A percentile compares a stretch with the other conserved stretches of the same genome.
Evolutionary conservation across 2,113 vertebrate genomes (phyloP).

Genomic region (Pomatostomus ruficeps): DNA sequence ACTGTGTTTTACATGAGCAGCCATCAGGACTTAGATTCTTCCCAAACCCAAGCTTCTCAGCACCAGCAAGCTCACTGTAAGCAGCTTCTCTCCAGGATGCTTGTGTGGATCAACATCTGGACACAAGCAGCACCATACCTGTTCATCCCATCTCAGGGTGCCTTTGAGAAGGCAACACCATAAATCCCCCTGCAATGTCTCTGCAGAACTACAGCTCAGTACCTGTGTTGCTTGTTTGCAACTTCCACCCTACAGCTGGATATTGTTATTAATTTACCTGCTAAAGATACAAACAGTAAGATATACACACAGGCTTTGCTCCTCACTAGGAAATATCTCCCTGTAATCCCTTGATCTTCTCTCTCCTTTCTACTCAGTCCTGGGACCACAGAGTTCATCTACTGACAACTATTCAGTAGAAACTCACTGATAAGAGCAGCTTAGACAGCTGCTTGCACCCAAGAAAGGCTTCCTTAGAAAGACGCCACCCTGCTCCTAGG

Average conservation of each 20-base stretch:
- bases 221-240: background rate
- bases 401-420: background rate
- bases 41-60: background rate
- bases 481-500: background rate
- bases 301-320: background rate
- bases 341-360: background rate
- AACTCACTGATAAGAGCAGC: background rate
- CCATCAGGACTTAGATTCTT: background rate
- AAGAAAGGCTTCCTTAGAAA: background rate
- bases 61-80: background rate
- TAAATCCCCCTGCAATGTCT: background rate
- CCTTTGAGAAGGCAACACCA: background rate
- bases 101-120: background rate
- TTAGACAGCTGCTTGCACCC: background rate
- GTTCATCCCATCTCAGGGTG: background rate
- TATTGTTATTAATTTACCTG: background rate
- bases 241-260: background rate
- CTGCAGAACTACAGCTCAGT: background rate
- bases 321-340: background rate
- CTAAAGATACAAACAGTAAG: background rate
- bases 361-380: background rate
- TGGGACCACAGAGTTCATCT: background rate
- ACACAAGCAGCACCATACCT: background rate
- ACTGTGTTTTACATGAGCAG: background rate
- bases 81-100: background rate